Conservation (phyloP, 1,140 invertebrate species). For the Drosophila repleta region DNA sequence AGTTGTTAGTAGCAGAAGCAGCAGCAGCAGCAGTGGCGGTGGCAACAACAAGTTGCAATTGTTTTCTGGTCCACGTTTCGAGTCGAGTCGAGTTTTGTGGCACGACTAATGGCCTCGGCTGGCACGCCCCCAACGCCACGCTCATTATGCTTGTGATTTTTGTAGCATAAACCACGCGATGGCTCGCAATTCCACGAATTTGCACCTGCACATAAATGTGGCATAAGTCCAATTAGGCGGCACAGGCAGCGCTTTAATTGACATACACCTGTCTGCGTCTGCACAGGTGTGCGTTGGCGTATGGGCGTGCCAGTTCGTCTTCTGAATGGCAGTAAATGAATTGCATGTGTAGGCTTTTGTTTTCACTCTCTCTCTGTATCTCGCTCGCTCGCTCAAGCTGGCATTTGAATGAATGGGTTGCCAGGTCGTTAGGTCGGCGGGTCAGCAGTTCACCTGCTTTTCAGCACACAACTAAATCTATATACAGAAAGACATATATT, state of each 20-base stretch:
- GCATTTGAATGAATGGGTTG: slow-evolving; percentile 62
- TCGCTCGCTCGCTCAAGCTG: slow-evolving; percentile 30
- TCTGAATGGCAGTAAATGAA: slow-evolving; percentile 68
- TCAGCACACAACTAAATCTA: background rate
- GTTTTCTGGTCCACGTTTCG: slow-evolving; percentile 39
- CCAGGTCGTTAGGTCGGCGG: slow-evolving; percentile 24
- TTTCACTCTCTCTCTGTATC: slow-evolving; percentile 13
- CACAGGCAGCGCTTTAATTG: slow-evolving; percentile 77
- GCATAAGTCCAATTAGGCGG: slow-evolving; percentile 79
- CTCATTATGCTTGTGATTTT: slow-evolving; percentile 77
- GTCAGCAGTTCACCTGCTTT: slow-evolving; percentile 25
- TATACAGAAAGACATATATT: background rate
- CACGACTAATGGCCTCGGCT: slow-evolving; percentile 19
- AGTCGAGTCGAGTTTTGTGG: slow-evolving; percentile 64
- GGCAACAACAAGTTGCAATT: slow-evolving; percentile 68
- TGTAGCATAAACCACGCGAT: slow-evolving; percentile 47
- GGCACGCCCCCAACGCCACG: slow-evolving; percentile 9
- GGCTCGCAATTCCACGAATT: slow-evolving; percentile 59
- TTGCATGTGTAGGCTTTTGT: slow-evolving; percentile 71
- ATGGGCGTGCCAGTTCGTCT: slow-evolving; percentile 31
- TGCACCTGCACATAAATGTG: slow-evolving; percentile 78
- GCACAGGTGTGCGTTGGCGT: background rate
- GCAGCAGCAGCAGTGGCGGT: slow-evolving; percentile 49
- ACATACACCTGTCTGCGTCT: slow-evolving; percentile 35
- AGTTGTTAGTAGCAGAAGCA: slow-evolving; percentile 64